phyloP scores from a whole-genome alignment of 1,140 invertebrate species.

The Trachymyrmex septentrionalis region DNA sequence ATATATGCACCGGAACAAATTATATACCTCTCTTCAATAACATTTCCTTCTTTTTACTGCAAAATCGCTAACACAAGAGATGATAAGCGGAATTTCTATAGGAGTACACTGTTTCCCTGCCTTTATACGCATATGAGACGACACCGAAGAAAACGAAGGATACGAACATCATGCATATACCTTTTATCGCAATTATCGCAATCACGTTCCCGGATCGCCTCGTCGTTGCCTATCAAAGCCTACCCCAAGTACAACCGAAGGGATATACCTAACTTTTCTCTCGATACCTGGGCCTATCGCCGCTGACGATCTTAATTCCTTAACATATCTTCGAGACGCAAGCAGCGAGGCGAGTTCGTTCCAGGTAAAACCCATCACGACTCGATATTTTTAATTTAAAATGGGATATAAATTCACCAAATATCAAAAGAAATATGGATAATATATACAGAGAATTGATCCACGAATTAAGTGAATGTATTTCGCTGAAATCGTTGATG shows the following conservation, averaged over 20 bases:
- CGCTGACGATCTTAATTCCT: not conserved
- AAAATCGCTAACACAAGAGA: not conserved
- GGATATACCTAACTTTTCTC: slow-evolving; percentile 15
- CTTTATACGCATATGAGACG: not conserved
- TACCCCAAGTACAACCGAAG: not conserved
- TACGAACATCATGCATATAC: slow-evolving; percentile 1
- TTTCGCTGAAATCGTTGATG: not conserved
- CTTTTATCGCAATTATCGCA: slow-evolving; percentile 30
- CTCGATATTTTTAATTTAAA: slow-evolving; percentile 1
- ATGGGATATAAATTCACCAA: not conserved
- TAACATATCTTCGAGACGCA: not conserved
- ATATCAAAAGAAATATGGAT: not conserved
- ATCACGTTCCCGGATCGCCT: slow-evolving; percentile 13
- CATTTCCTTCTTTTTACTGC: not conserved
- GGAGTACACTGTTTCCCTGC: not conserved
- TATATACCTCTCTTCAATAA: slow-evolving; percentile 3
- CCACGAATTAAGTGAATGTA: not conserved
- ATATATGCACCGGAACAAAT: not conserved
- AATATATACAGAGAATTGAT: not conserved
- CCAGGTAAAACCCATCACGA: not conserved
- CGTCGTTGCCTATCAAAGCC: slow-evolving; percentile 16
- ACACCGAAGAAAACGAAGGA: slow-evolving; percentile 2
- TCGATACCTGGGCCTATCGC: not conserved
- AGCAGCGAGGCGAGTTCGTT: not conserved
- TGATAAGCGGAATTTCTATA: not conserved